Percentiles rank a stretch among this genome's conserved stretches.
Evolutionary conservation across 1,140 invertebrate genomes (phyloP).

Genomic region (Macrobrachium nipponense): DNA sequence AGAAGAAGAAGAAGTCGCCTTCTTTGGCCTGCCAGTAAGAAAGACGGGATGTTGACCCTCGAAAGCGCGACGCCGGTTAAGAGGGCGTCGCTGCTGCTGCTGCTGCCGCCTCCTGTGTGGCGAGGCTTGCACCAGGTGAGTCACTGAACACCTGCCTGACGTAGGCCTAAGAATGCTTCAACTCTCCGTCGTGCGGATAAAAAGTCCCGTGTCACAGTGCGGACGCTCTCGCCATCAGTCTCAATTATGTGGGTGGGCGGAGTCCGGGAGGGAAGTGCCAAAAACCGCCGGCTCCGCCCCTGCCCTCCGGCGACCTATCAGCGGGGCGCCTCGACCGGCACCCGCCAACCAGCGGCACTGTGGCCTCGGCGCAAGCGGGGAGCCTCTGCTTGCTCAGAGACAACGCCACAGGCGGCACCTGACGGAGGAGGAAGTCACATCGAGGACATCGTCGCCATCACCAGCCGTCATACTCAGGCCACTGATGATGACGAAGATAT

Average conservation of each 20-base stretch:
- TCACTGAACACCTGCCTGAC: slow-evolving; percentile 47
- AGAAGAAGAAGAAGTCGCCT: background rate
- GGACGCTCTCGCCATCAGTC: slow-evolving; percentile 43
- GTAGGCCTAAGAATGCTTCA: slow-evolving; percentile 46
- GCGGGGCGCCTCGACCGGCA: background rate
- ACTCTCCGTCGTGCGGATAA: slow-evolving; percentile 41
- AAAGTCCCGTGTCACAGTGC: slow-evolving; percentile 56
- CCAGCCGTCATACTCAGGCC: too few relatives aligned
- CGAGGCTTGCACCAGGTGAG: slow-evolving; percentile 23
- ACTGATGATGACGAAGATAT: too few relatives aligned
- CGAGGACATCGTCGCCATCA: background rate
- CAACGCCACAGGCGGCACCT: slow-evolving; percentile 33
- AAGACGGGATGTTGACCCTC: background rate
- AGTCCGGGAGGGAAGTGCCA: slow-evolving; percentile 21
- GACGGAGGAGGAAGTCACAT: background rate
- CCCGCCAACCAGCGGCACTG: slow-evolving; percentile 3
- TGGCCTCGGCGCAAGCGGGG: background rate
- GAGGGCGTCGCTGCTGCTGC: background rate
- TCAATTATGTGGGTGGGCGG: slow-evolving; percentile 54
- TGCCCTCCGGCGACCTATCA: background rate
- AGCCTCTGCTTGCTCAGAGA: background rate
- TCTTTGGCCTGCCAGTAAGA: background rate
- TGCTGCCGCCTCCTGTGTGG: background rate
- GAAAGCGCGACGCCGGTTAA: background rate
- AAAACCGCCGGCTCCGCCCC: slow-evolving; percentile 30